Evolutionary conservation across 2,888 invertebrate species (phyloP), one percentile per base, ranked within the genome.

Genomic region (Melinaea marsaeus): DNA sequence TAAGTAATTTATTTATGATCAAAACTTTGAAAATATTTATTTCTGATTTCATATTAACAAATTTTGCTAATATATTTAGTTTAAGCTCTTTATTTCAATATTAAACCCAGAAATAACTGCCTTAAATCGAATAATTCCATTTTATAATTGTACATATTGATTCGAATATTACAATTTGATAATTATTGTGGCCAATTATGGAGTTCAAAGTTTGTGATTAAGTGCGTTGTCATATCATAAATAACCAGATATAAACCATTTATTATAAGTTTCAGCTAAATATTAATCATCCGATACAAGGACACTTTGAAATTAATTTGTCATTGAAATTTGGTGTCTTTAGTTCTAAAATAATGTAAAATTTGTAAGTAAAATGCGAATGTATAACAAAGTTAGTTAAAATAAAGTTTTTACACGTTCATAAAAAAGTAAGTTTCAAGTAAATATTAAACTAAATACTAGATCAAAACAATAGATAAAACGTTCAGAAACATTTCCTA

Each of bases 231-330:
- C 60, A 45, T 32, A 32, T 62, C 57, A 64, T 66, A 66, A 66
- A 66, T 66, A 64, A 64, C 51, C 32, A 66, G 64, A 66, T 64
- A 64, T 60, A 62, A 64, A 57, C 64, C 66, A 66, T 62, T 66
- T 66, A 64, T 66, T 64, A 64, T 54, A 46, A 57, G 57, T 63
- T 66, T 66, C 59, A 47, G 63, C 57, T 54, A 58, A 64, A 61
- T 64, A 66, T 55, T 64, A 64, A 64, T 66, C 56, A 63, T 57
- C 56, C 60, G 51, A 63, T 51, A 66, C 63, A 63, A 63, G 55
- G 54, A 58, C 51, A 58, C 42, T 51, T 54, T 58, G 51, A 61
- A 61, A 63, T 63, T 63, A 63, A 66, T 66, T 59, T 55, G 63
- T 59, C 61, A 59, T 56, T 63, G 51, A 66, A 58, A 55, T 51